A percentile compares a stretch with the other conserved stretches of the same genome.
phyloP scores from a whole-genome alignment of 2,888 invertebrate genomes.

The Amorpha juglandis region DNA sequence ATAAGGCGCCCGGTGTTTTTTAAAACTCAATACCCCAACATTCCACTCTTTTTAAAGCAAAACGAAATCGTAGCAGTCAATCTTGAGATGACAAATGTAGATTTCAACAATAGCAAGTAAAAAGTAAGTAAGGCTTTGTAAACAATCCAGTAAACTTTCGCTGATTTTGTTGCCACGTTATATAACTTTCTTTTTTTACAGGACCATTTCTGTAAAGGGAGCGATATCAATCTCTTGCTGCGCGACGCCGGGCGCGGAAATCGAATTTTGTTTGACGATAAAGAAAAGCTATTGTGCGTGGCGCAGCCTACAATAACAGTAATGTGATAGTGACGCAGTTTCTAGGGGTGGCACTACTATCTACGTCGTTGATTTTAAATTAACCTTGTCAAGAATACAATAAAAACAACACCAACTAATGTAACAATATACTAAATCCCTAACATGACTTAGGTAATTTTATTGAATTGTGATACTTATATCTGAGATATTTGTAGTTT shows the following conservation, averaged over 20 bases:
- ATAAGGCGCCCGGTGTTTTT: too few species aligned
- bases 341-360: constrained; percentile 5
- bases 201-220: background rate
- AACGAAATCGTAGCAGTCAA: background rate
- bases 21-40: background rate
- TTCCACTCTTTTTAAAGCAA: background rate
- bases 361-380: background rate
- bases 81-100: constrained; percentile 7
- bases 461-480: too few species aligned
- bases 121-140: constrained; percentile 9
- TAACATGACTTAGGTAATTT: too few species aligned
- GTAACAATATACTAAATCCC: too few species aligned
- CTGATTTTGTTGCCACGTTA: background rate
- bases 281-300: constrained; percentile 34
- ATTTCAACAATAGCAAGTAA: constrained; percentile 15
- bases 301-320: constrained; percentile 2
- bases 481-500: too few species aligned
- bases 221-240: constrained; percentile 20
- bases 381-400: too few species aligned
- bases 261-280: constrained; percentile 38
- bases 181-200: constrained; percentile 13
- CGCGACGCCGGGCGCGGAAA: constrained; percentile 33
- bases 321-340: constrained; percentile 9
- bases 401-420: too few species aligned
- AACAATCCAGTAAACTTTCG: constrained; percentile 6